Percentiles rank a stretch among this genome's conserved stretches.
Evolutionary conservation across 2,888 invertebrate species (phyloP).

Genomic region (Scelioninae gen. 1): DNA sequence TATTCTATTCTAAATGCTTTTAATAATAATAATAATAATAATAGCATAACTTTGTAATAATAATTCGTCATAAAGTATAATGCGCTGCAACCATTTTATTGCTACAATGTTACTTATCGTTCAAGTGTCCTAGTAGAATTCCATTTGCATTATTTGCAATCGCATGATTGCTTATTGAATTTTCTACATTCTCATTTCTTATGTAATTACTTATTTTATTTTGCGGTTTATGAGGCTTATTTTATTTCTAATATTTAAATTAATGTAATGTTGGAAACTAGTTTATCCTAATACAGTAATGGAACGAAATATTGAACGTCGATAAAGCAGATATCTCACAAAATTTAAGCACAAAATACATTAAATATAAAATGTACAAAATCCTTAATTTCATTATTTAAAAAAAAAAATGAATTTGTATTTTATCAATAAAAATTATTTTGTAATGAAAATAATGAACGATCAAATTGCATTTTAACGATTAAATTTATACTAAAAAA

Average conservation of each 20-base stretch:
- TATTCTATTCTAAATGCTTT: slow-evolving; percentile 14
- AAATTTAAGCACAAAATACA: background rate
- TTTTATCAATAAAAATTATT: too few species aligned
- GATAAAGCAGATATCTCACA: background rate
- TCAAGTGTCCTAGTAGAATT: slow-evolving; percentile 3
- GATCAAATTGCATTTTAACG: too few species aligned
- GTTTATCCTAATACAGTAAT: background rate
- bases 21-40: slow-evolving; percentile 19
- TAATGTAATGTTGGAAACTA: background rate
- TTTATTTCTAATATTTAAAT: background rate
- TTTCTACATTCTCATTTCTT: background rate
- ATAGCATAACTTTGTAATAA: background rate
- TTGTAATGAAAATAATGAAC: too few species aligned
- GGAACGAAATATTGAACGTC: background rate
- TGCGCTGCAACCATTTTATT: background rate
- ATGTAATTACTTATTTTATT: background rate
- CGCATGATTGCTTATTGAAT: background rate
- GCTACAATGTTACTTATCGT: slow-evolving; percentile 7
- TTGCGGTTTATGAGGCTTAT: background rate
- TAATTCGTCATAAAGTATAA: slow-evolving; percentile 8
- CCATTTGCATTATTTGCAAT: slow-evolving; percentile 3
- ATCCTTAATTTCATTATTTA: background rate
- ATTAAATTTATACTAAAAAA: too few species aligned
- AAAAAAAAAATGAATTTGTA: background rate
- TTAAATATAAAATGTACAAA: background rate